Conservation (phyloP, 64 coral and sea anemone species). For the Pachyseris speciosa region DNA sequence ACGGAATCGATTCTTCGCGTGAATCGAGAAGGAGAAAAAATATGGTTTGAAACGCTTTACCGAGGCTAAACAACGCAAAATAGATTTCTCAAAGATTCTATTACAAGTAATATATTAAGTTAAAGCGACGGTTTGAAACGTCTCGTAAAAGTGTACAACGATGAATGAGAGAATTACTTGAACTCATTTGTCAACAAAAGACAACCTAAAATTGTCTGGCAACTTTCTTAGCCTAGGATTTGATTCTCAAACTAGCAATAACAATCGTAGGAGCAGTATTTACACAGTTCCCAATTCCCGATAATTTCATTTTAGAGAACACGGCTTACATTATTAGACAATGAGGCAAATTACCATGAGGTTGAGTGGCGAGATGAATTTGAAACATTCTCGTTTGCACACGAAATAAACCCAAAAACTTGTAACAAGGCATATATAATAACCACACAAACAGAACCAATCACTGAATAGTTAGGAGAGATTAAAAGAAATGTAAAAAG, state of each 20-base stretch:
- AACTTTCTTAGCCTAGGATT: neutral
- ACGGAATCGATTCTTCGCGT: constrained; percentile 18
- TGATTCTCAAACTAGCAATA: constrained; percentile 1
- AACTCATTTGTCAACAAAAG: constrained; percentile 38
- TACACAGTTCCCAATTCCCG: constrained; percentile 18
- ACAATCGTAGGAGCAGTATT: constrained; percentile 1
- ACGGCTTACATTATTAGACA: constrained; percentile 6
- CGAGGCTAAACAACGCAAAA: constrained; percentile 23
- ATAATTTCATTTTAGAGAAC: constrained; percentile 39
- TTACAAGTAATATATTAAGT: neutral
- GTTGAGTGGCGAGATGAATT: neutral
- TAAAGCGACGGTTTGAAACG: neutral
- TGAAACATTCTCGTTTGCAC: constrained; percentile 53
- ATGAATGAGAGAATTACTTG: constrained; percentile 36
- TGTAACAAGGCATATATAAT: constrained; percentile 13
- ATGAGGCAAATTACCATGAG: constrained; percentile 49
- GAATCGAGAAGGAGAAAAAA: constrained; percentile 29
- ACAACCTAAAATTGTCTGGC: neutral
- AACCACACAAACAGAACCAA: constrained; percentile 51
- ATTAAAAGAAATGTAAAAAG: constrained; percentile 41
- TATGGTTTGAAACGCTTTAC: constrained; percentile 12
- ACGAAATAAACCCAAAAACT: constrained; percentile 41
- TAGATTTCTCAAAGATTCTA: neutral
- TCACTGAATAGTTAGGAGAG: constrained; percentile 35
- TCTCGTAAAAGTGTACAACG: constrained; percentile 17